These are phyloP conservation scores for Apamea monoglypha DNA, from an alignment of 2,888 invertebrate genomes.

Conservation along the genomic window DNA sequence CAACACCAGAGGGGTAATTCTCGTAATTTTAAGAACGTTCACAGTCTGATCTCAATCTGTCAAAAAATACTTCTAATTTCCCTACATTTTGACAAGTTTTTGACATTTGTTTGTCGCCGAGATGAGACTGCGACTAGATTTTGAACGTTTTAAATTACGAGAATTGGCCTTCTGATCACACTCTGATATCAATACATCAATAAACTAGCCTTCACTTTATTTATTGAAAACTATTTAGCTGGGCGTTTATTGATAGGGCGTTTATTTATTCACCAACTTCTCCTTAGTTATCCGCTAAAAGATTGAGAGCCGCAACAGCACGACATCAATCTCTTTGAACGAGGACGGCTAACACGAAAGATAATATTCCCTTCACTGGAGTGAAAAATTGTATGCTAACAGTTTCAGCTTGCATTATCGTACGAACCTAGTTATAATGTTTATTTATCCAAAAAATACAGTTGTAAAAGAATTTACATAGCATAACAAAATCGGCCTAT, in stretches of 20 bases:
- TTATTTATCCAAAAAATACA: neutral
- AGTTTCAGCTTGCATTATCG: conserved; percentile 18
- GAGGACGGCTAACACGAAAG: conserved; percentile 30
- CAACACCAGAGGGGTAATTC: neutral
- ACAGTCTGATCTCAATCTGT: too few relatives aligned
- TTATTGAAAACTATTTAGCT: neutral
- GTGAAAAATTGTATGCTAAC: conserved; percentile 33
- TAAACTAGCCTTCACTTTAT: neutral
- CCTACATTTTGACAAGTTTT: too few relatives aligned
- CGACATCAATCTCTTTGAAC: conserved; percentile 47
- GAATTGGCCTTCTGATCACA: neutral
- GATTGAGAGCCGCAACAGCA: conserved; percentile 42
- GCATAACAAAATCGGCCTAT: too few relatives aligned
- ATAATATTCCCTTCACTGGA: conserved; percentile 36
- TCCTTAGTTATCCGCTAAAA: neutral
- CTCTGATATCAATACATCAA: neutral
- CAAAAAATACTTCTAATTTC: too few relatives aligned
- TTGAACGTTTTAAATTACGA: too few relatives aligned
- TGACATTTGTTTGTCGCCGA: too few relatives aligned
- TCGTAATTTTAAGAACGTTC: too few relatives aligned
- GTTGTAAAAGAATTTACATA: too few relatives aligned
- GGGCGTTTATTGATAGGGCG: neutral
- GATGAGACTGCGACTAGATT: too few relatives aligned
- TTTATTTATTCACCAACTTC: neutral
- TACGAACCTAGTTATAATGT: neutral